Evolutionary conservation across 2,888 invertebrate species (phyloP).

Genomic region (Sycophila texana): DNA sequence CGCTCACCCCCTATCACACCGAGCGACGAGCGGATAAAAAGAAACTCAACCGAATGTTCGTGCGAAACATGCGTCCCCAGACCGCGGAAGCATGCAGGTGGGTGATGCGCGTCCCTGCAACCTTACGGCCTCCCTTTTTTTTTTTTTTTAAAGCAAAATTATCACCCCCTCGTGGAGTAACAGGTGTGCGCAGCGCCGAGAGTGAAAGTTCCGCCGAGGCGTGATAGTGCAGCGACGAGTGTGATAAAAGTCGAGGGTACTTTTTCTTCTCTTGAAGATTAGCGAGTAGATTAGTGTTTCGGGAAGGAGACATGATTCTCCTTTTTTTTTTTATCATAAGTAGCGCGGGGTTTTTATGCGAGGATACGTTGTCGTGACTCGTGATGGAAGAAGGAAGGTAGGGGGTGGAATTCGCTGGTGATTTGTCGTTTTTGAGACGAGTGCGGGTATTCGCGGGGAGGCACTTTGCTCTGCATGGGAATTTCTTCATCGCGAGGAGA

Average conservation of each 20-base stretch:
- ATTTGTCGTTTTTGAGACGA: too few species aligned
- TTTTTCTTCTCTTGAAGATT: too few species aligned
- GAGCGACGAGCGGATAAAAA: background rate
- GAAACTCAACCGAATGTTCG: background rate
- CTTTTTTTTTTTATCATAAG: background rate
- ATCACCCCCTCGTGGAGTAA: background rate
- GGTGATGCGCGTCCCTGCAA: conserved; percentile 41
- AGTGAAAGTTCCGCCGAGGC: background rate
- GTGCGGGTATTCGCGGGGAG: too few species aligned
- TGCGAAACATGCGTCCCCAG: conserved; percentile 27
- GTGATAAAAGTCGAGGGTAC: background rate
- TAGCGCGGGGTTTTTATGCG: background rate
- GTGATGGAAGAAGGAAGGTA: too few species aligned
- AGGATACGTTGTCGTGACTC: background rate
- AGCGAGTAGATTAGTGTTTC: too few species aligned
- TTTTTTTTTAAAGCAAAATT: too few species aligned
- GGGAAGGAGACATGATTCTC: too few species aligned
- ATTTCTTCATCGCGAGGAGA: too few species aligned
- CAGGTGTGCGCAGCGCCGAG: background rate
- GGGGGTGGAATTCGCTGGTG: too few species aligned
- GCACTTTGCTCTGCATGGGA: too few species aligned
- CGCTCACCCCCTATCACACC: background rate
- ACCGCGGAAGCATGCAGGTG: conserved; percentile 71
- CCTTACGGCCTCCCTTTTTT: too few species aligned
- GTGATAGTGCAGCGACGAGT: background rate